Evolutionary conservation across 2,888 invertebrate genomes (phyloP).

Genomic region (Drosophila macrospina): DNA sequence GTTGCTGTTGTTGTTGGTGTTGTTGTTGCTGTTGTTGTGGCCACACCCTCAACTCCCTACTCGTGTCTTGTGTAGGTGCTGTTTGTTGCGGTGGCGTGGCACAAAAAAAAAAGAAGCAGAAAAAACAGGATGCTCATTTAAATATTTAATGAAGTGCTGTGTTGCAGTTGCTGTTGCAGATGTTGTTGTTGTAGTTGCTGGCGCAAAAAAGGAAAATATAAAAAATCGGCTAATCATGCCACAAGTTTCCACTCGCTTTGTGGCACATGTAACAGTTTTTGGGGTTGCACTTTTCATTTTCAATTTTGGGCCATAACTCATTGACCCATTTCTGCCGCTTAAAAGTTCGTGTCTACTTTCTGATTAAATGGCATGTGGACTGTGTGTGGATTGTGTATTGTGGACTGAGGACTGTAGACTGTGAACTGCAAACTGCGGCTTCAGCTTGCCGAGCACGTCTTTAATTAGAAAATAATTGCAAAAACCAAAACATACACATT

Average conservation of each 20-base stretch:
- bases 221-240: constrained; percentile 68
- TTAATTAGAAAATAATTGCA: constrained; percentile 85
- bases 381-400: constrained; percentile 14
- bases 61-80: constrained; percentile 68
- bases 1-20: constrained; percentile 25
- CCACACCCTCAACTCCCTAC: constrained; percentile 23
- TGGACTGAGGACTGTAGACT: constrained; percentile 15
- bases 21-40: constrained; percentile 13
- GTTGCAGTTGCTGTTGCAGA: constrained; percentile 48
- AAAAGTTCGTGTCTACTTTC: neutral
- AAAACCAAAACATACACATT: constrained; percentile 47
- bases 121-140: constrained; percentile 79
- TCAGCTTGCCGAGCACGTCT: constrained; percentile 76
- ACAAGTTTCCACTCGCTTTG: constrained; percentile 18
- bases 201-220: constrained; percentile 4
- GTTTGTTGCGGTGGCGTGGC: constrained; percentile 59
- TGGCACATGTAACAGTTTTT: constrained; percentile 68
- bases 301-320: constrained; percentile 30
- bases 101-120: constrained; percentile 20
- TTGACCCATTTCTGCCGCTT: constrained; percentile 67
- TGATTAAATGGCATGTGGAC: constrained; percentile 7
- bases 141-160: constrained; percentile 81
- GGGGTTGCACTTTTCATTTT: constrained; percentile 58
- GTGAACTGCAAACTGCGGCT: constrained; percentile 16
- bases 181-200: constrained; percentile 36